These are phyloP conservation scores for Orthosia gothica DNA, from an alignment of 2,888 invertebrate genomes.

Conservation along the genomic window DNA sequence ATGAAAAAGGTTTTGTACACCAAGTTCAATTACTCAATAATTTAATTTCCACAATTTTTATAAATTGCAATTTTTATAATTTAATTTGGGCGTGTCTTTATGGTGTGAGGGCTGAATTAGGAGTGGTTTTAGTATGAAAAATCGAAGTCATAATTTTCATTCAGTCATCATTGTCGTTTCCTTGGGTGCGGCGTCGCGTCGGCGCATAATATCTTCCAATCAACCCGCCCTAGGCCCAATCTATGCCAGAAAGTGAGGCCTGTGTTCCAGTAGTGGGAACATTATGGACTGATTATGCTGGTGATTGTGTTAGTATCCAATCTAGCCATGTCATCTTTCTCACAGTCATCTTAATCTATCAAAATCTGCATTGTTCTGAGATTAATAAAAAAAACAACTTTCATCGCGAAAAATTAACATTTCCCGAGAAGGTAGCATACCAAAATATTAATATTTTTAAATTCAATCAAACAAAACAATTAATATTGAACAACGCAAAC, in stretches of 20 bases:
- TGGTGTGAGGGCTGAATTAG: no score
- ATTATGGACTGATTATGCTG: no score
- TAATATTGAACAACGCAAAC: slow-evolving; percentile 2
- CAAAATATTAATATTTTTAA: background rate
- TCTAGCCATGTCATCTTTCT: background rate
- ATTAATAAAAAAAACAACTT: background rate
- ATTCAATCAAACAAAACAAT: background rate
- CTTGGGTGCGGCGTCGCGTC: no score
- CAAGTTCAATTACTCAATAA: slow-evolving; percentile 52
- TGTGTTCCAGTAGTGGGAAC: no score
- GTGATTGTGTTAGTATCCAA: no score
- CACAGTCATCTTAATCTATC: background rate
- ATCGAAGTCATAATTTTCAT: no score
- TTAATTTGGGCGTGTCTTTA: slow-evolving; percentile 49
- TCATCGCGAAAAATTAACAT: no score
- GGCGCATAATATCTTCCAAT: no score
- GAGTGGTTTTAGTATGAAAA: no score
- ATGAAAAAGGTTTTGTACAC: slow-evolving; percentile 16
- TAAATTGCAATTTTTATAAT: slow-evolving; percentile 56
- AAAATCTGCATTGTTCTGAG: background rate
- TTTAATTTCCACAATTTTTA: slow-evolving; percentile 63
- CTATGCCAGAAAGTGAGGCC: no score
- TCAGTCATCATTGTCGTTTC: no score
- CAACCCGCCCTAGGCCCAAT: no score
- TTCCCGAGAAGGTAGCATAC: background rate